Conservation (phyloP, 2,888 invertebrate genomes). For the Therioaphis trifolii region DNA sequence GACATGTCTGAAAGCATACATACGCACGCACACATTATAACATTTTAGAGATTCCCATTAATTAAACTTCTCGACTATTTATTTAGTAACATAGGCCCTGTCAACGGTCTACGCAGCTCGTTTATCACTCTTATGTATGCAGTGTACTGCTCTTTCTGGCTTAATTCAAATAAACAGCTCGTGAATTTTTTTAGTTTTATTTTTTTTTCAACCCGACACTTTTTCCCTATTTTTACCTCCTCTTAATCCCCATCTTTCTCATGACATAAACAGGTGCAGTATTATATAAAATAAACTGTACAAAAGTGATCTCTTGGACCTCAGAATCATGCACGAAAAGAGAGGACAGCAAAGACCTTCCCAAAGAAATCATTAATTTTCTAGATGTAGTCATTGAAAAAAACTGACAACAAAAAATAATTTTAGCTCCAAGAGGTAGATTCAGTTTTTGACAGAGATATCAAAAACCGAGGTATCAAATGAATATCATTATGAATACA, state of each 20-base stretch:
- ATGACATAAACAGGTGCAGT: background rate
- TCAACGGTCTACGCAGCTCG: conserved; percentile 35
- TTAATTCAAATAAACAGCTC: conserved; percentile 28
- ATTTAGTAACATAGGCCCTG: conserved; percentile 27
- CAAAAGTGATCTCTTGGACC: background rate
- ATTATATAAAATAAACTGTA: background rate
- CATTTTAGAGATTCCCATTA: conserved; percentile 41
- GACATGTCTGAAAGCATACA: conserved; percentile 63
- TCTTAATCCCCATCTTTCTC: background rate
- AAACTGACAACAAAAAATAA: background rate
- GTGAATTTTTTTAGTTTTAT: background rate
- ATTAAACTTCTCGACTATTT: conserved; percentile 50
- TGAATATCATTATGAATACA: background rate
- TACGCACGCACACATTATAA: background rate
- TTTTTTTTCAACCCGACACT: conserved; percentile 4
- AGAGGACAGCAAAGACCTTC: too few relatives aligned
- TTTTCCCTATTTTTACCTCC: background rate
- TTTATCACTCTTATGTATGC: conserved; percentile 29
- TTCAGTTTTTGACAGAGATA: conserved; percentile 15
- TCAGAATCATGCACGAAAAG: too few relatives aligned
- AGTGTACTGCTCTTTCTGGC: background rate
- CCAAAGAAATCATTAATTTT: conserved; percentile 24
- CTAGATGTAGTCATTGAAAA: conserved; percentile 12
- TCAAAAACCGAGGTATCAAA: background rate
- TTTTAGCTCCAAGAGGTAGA: background rate